Base-by-base conservation (phyloP, 1,140 invertebrate genomes). In the Zaprionus camerounensis region DNA sequence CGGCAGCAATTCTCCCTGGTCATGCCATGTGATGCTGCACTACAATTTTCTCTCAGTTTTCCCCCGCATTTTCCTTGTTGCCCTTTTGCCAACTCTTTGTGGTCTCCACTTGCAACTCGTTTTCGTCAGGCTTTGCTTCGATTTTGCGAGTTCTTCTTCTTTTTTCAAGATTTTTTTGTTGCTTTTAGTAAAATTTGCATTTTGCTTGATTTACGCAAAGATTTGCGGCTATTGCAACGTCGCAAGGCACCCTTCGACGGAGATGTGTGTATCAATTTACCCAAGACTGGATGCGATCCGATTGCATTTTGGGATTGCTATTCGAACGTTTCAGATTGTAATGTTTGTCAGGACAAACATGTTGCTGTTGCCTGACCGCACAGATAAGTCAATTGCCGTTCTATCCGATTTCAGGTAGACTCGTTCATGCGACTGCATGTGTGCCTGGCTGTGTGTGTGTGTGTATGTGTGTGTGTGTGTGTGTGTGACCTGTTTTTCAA, bases 191-290 rank as follows among this genome's bases (percentile, higher is more conserved):
- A 88, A 83, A 87, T 88, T 87, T 87, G 71, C 84, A 87, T 87
- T 87, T 88, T 87, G 84, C 81, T 87, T 87, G 84, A 88, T 88
- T 87, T 87, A 88, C 78, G 84, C 81, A 87, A 79, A 87, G 84
- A 87, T 87, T 87, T 88, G 84, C 86, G 84, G 84, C 84, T 88
- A 84, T 83, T 88, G 84, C 84, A 87, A 81, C 84, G 84, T 84
- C 81, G 55, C 38, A 28, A 17, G 28, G 31, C 51, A 62, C 9
- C 46, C 46, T 24, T 11, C 46, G 12, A 11, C 55, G 61, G 71
- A 65, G 85, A 88, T 88, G 84, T 87, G 84, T 88, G 84, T 88
- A 87, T 87, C 84, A 87, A 84, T 87, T 87, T 88, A 88, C 68
- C 85, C 58, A 84, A 81, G 84, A 44, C 73, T 62, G 51, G n/a